Percentiles rank a stretch among this genome's conserved stretches.
Evolutionary conservation across 2,888 invertebrate species (phyloP).

Genomic region (Neelides folsomi): DNA sequence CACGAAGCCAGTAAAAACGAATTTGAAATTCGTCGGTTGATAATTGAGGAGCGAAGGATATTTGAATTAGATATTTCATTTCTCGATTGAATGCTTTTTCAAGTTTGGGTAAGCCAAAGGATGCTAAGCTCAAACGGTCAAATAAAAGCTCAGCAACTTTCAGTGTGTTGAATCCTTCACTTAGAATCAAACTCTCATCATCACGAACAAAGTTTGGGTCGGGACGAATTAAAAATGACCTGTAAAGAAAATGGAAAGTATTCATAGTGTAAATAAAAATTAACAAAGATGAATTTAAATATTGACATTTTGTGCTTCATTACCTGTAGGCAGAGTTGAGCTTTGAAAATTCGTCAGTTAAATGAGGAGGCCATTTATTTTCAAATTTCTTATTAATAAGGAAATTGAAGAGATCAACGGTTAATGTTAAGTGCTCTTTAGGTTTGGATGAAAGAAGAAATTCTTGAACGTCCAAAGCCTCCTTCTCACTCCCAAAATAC

Average conservation of each 20-base stretch:
- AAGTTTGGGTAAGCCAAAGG: constrained; percentile 1
- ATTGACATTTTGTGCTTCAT: constrained; percentile 37
- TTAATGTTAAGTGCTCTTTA: constrained; percentile 45
- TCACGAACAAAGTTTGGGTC: too few species aligned
- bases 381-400: constrained; percentile 49
- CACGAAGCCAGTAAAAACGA: constrained; percentile 10
- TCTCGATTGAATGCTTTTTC: constrained; percentile 3
- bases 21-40: background rate
- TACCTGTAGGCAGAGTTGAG: constrained; percentile 41
- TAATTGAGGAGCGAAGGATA: too few species aligned
- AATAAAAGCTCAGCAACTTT: constrained; percentile 2
- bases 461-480: constrained; percentile 50
- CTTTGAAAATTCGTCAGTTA: constrained; percentile 47
- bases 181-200: too few species aligned
- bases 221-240: too few species aligned
- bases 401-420: constrained; percentile 48
- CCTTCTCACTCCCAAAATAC: constrained; percentile 54
- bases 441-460: constrained; percentile 44
- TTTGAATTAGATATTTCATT: too few species aligned
- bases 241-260: too few species aligned
- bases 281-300: background rate
- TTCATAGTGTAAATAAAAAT: too few species aligned
- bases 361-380: constrained; percentile 50
- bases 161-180: too few species aligned
- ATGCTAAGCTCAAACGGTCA: background rate